Evolutionary conservation across 2,113 vertebrate species (phyloP), one percentile per base, ranked within the genome.

Genomic region (Zosterops japonicus): DNA sequence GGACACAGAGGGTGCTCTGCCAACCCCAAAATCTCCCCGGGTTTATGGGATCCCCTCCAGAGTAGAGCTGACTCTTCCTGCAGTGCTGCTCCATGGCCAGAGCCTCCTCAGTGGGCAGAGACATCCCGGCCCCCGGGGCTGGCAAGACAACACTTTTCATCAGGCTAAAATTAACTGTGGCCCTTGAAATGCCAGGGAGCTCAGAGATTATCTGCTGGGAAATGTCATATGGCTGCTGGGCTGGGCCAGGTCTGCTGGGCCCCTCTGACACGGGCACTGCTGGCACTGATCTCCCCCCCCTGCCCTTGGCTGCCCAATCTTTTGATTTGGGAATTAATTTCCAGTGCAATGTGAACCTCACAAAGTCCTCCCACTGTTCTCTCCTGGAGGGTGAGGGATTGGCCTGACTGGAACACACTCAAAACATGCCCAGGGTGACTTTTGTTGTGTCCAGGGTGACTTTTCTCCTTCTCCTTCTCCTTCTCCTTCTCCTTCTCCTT

Each of bases 91-190:
- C 10, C 29, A 11, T 1, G 3, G 78, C 47, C 90, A 81, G 79
- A 52, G 33, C 83, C 60, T 78, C 39, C 88, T 86, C 68, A 12
- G 83, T 18, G 79, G 93, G 68, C 5, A 91, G 67, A 95, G 93
- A 80, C 12, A 88, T 49, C 79, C 89, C 71, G 64, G n/a, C 56
- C 88, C 90, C 92, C 75, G 83, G 92, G 88, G 88, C 90, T 94
- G 88, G 75, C 93, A 78, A 71, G 92, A 56, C 93, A 77, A 83
- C 83, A 44, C 83, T 96, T 93, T 89, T 90, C 86, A 90, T 78
- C 80, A 82, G 72, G 88, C 92, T 97, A 95, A 97, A 96, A 95
- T 95, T 94, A 96, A 96, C 94, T 75, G 68, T 69, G 74, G 93
- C 93, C 79, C 88, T 95, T 90, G 83, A 96, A 97, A 95, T 95